Conservation (phyloP, 2,113 vertebrate genomes). For the Serilophus lunatus region DNA sequence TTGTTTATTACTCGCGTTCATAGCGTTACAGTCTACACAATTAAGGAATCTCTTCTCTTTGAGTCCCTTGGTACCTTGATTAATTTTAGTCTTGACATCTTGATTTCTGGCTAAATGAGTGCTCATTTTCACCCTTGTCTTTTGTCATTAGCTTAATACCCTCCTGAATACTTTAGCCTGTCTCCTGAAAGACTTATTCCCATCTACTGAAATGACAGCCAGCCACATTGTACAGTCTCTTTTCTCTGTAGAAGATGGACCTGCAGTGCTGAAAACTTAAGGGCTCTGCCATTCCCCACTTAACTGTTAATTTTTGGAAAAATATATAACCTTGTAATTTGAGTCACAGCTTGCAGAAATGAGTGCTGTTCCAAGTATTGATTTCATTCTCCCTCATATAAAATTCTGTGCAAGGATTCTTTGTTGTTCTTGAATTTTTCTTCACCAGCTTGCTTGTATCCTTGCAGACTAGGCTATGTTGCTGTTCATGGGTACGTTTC, state of each 20-base stretch:
- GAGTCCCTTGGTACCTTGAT: slow-evolving; percentile 63
- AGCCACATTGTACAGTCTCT: not conserved
- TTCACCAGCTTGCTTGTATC: not conserved
- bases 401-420: not conserved
- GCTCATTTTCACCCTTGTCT: slow-evolving; percentile 68
- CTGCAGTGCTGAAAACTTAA: not conserved
- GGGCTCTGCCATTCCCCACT: not conserved
- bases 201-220: slow-evolving; percentile 39
- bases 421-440: not conserved
- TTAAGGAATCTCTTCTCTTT: slow-evolving; percentile 59
- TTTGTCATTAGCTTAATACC: slow-evolving; percentile 68
- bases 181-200: slow-evolving; percentile 59
- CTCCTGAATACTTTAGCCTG: slow-evolving; percentile 64
- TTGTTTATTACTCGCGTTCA: slow-evolving; percentile 14
- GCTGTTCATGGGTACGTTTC: not conserved
- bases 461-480: not conserved
- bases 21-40: slow-evolving; percentile 26
- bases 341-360: not conserved
- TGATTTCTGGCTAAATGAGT: slow-evolving; percentile 70
- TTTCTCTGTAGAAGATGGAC: not conserved
- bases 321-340: not conserved
- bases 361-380: not conserved
- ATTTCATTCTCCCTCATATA: not conserved
- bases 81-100: slow-evolving; percentile 70
- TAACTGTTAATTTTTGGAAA: not conserved